Percentiles rank a stretch among this genome's conserved stretches.
Evolutionary conservation across 2,888 invertebrate species (phyloP).

Genomic region (Acleris cristana): DNA sequence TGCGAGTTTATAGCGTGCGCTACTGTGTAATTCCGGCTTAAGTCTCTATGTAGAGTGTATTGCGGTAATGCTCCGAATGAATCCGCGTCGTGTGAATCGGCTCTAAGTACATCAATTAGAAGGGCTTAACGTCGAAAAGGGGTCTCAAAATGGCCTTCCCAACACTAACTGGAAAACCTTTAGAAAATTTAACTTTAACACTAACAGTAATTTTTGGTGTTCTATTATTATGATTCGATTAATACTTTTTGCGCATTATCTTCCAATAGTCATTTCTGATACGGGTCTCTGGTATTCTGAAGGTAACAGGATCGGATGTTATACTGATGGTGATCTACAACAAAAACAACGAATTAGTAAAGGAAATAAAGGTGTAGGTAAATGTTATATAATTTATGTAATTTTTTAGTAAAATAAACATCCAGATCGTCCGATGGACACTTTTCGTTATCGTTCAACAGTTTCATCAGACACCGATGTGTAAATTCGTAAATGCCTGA

Average conservation of each 20-base stretch:
- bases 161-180: conserved; percentile 48
- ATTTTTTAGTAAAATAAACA: too few relatives aligned
- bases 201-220: conserved; percentile 54
- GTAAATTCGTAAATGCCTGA: too few relatives aligned
- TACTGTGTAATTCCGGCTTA: too few relatives aligned
- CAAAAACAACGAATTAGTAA: not conserved
- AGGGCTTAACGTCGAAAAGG: conserved; percentile 51
- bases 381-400: too few relatives aligned
- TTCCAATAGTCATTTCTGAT: conserved; percentile 17
- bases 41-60: too few relatives aligned
- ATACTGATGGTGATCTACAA: conserved; percentile 19
- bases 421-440: too few relatives aligned
- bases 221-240: conserved; percentile 53
- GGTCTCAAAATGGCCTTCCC: conserved; percentile 56
- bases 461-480: too few relatives aligned
- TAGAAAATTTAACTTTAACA: conserved; percentile 47
- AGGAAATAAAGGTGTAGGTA: too few relatives aligned
- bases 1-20: too few relatives aligned
- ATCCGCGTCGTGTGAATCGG: too few relatives aligned
- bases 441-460: too few relatives aligned
- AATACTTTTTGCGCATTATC: conserved; percentile 31
- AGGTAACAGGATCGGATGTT: conserved; percentile 1
- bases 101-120: conserved; percentile 39
- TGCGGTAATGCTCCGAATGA: too few relatives aligned
- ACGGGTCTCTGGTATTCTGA: not conserved